Evolutionary conservation across 2,113 vertebrate species (phyloP), one percentile per base, ranked within the genome.

Genomic region (Ictidomys tridecemlineatus): DNA sequence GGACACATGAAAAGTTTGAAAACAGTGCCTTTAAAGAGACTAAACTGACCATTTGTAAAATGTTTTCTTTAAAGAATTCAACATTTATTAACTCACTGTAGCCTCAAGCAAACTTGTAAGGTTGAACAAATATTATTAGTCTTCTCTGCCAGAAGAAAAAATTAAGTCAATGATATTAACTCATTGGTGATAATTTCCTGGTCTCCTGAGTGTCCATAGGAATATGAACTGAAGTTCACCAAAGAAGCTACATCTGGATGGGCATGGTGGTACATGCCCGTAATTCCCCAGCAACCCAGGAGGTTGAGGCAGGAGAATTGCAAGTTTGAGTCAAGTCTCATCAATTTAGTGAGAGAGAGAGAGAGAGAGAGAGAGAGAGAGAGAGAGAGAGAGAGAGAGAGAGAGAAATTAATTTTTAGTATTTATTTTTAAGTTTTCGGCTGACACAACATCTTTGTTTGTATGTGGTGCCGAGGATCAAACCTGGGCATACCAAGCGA

Each of bases 21-120:
- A 83, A 82, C 37, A 72, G 4, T 83, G 69, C 80, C 45, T 89
- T 74, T 74, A 32, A 69, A 56, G 45, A 95, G 76, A 84, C 14
- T 56, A 30, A 93, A 89, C 73, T 61, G 65, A 48, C 17, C 42
- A 61, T 72, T 69, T 85, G 34, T 83, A 88, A 90, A 97, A 82
- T 77, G 45, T 20, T 85, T 85, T 85, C 70, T 86, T 90, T 80
- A 96, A 95, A 94, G 56, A 14, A 72, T 53, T 91, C 61, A 69
- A 51, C 22, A 69, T 89, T 91, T 88, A 92, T 65, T 70, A 92
- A 86, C 61, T 92, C 48, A 30, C 37, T 48, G 84, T 51, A 93
- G 39, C 78, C 20, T 92, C 48, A 86, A 79, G 61, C 48, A 93
- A 82, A 13, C 39, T 91, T 76, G 28, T 61, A 82, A 45, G 9